A percentile compares a stretch with the other conserved stretches of the same genome.
Conservation (phyloP, 2,888 invertebrate genomes). For the Agrotis segetum region DNA sequence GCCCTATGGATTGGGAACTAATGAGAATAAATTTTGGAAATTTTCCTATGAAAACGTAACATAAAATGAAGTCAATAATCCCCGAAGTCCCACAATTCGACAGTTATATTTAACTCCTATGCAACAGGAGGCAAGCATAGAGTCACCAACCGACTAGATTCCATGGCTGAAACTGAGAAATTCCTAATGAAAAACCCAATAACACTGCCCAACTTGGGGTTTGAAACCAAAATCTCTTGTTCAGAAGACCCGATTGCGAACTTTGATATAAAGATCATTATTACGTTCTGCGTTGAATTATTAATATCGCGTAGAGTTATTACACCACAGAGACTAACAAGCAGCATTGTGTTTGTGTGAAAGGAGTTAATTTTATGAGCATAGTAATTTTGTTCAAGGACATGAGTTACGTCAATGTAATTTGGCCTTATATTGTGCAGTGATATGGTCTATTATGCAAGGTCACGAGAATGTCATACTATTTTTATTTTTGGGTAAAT, state of each 20-base stretch:
- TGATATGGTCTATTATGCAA: constrained; percentile 4
- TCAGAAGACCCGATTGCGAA: too few species aligned
- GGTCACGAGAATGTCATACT: constrained; percentile 25
- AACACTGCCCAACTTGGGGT: too few species aligned
- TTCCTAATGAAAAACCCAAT: too few species aligned
- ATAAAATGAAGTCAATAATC: too few species aligned
- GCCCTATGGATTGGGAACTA: constrained; percentile 77
- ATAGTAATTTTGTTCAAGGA: constrained; percentile 42
- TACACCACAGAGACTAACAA: constrained; percentile 63
- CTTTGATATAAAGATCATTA: neutral
- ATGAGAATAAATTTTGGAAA: constrained; percentile 42
- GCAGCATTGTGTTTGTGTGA: constrained; percentile 60
- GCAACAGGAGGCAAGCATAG: too few species aligned
- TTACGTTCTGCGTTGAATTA: constrained; percentile 12
- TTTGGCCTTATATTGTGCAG: constrained; percentile 32
- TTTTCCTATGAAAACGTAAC: constrained; percentile 6
- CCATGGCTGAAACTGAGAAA: too few species aligned
- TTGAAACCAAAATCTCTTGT: too few species aligned
- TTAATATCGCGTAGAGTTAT: constrained; percentile 31
- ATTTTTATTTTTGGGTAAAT: constrained; percentile 1
- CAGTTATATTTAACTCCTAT: too few species aligned
- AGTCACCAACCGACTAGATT: too few species aligned
- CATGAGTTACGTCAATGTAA: constrained; percentile 22
- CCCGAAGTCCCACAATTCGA: too few species aligned
- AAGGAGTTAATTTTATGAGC: constrained; percentile 63